Evolutionary conservation across 2,113 vertebrate genomes (phyloP), one percentile per base, ranked within the genome.

Genomic region (Pterocles burchelli): DNA sequence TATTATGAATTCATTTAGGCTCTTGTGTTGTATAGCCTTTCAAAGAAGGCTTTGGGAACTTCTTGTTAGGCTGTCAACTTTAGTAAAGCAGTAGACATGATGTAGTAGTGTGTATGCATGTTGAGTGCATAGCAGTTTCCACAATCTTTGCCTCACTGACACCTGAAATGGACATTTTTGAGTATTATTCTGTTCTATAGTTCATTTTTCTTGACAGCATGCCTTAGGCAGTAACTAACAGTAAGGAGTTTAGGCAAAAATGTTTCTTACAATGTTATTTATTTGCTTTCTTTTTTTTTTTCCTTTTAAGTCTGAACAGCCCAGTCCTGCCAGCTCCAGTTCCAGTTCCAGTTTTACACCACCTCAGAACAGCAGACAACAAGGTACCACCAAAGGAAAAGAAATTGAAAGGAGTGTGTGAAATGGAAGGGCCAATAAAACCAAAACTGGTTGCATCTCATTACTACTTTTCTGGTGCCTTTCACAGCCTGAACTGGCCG

Each of bases 311-410:
- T 99, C 99, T 6, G 99, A 99, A 94, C 99, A 99, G 95, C 99
- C 98, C 93, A 99, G 99, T 97, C 99, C 99, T 82, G 98, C 99
- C 96, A 99, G 98, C 74, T 98, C 98, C 93, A 98, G 98, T 76
- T 99, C 99, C 93, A 98, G 99, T 91, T 99, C 98, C 94, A 98
- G 98, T 96, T 99, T 99, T 95, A 98, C 98, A 71, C 98, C 98
- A 10, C 97, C 98, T 92, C 99, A 99, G 93, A 99, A 99, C 97
- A 96, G 68, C 97, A 98, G 98, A 85, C 99, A 99, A 80, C 99
- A 99, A 99, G 99, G 99, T 99, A 99, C 96, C 29, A 45, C 51
- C 41, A 78, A 81, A 80, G 41, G 55, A 67, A 80, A 57, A 80
- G 8, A 91, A 74, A 74, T 20, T 52, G 43, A 76, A 81, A 81